These are phyloP conservation scores for Periplaneta americana DNA, from an alignment of 1,140 invertebrate genomes.

Conservation along the genomic window DNA sequence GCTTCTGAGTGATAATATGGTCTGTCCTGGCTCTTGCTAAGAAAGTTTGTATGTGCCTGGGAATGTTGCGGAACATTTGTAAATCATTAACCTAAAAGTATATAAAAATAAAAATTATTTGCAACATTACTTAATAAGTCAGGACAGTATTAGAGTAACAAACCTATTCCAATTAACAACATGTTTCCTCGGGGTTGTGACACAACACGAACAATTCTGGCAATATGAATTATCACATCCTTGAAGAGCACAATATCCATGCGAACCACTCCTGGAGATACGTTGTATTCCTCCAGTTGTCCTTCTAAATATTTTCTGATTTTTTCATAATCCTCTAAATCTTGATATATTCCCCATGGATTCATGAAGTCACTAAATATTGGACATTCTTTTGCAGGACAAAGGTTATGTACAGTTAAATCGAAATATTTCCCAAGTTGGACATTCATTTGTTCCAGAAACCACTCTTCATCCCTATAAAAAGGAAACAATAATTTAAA, in stretches of 20 bases:
- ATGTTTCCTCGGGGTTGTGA: constrained; percentile 77
- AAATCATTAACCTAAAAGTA: too few relatives aligned
- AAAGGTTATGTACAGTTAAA: constrained; percentile 70
- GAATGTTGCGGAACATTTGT: too few relatives aligned
- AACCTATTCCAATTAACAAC: constrained; percentile 75
- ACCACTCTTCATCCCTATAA: constrained; percentile 67
- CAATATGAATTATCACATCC: constrained; percentile 79
- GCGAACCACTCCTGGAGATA: constrained; percentile 60
- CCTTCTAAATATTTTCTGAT: constrained; percentile 57
- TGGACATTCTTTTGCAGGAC: constrained; percentile 65
- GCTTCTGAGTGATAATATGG: too few relatives aligned
- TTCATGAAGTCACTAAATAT: constrained; percentile 76
- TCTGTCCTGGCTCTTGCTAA: too few relatives aligned
- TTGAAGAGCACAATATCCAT: constrained; percentile 78
- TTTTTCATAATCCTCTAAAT: constrained; percentile 54
- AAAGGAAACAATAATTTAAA: neutral
- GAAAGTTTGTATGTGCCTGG: too few relatives aligned
- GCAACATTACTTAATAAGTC: too few relatives aligned
- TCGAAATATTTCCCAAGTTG: constrained; percentile 71
- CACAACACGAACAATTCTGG: constrained; percentile 72
- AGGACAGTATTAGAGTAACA: too few relatives aligned
- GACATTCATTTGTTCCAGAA: constrained; percentile 60
- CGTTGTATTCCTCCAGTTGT: constrained; percentile 75
- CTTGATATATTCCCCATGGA: constrained; percentile 67
- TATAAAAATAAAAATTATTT: too few relatives aligned